These are phyloP conservation scores for Campylorhamphus procurvoides DNA, from an alignment of 2,113 vertebrate species.

Conservation along the genomic window DNA sequence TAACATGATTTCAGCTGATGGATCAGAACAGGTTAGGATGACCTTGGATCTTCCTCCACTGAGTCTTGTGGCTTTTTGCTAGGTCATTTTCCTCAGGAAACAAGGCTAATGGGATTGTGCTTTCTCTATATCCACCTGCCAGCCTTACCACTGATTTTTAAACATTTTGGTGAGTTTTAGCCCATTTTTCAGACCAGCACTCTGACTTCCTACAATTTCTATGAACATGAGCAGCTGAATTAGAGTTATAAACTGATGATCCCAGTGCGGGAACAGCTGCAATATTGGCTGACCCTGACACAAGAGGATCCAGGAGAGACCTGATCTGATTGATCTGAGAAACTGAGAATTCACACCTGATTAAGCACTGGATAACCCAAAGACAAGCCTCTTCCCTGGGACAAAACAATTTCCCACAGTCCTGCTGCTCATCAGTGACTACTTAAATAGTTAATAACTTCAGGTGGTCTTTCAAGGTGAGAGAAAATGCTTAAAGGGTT, in stretches of 20 bases:
- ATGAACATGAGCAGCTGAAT: neutral
- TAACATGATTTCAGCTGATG: slow-evolving; percentile 63
- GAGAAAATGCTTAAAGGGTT: neutral
- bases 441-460: neutral
- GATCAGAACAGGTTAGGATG: slow-evolving; percentile 49
- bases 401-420: neutral
- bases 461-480: neutral
- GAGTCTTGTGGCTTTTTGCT: neutral
- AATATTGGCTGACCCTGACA: neutral
- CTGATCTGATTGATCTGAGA: neutral
- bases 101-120: neutral
- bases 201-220: neutral
- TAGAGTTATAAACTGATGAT: neutral
- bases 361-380: neutral
- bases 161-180: neutral
- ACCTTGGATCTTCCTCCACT: slow-evolving; percentile 43
- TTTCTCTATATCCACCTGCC: neutral
- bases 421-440: neutral
- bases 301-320: neutral
- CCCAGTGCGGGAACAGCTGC: neutral
- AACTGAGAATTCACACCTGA: neutral
- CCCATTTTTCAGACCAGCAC: neutral
- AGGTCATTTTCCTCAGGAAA: neutral
- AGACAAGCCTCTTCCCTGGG: neutral
- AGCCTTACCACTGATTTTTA: neutral